Evolutionary conservation across 2,888 invertebrate species (phyloP).

Genomic region (Exocentrus adspersus): DNA sequence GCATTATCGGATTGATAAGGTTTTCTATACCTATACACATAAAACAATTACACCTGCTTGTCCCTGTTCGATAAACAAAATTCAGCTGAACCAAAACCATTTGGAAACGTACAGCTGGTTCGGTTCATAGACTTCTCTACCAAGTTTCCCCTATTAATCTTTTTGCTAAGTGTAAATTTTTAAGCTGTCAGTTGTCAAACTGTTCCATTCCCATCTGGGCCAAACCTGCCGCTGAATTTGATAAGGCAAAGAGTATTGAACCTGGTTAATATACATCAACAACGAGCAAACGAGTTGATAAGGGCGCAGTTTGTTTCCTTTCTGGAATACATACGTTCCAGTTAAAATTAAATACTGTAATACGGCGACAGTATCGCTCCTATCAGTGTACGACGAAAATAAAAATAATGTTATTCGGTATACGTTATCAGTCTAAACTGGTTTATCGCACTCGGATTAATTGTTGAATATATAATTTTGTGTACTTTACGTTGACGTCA

Average conservation of each 20-base stretch:
- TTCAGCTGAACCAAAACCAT: conserved; percentile 7
- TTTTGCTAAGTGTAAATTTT: no score
- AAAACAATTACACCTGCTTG: neutral
- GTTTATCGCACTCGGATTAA: conserved; percentile 1
- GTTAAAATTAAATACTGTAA: conserved; percentile 7
- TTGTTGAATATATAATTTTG: neutral
- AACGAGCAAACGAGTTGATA: conserved; percentile 17
- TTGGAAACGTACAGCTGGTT: no score
- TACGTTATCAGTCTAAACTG: neutral
- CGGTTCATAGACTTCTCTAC: no score
- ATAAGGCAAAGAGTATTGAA: conserved; percentile 27
- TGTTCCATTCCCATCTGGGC: neutral
- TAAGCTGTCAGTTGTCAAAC: no score
- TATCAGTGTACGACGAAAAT: neutral
- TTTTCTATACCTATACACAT: conserved; percentile 1
- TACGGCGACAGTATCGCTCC: neutral
- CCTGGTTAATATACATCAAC: conserved; percentile 28
- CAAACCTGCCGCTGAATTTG: neutral
- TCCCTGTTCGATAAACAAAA: neutral
- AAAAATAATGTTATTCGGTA: neutral
- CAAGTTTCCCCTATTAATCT: no score
- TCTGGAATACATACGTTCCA: conserved; percentile 10
- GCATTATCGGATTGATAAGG: conserved; percentile 19
- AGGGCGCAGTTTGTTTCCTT: conserved; percentile 19
- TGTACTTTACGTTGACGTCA: neutral